Evolutionary conservation across 2,797 vertebrate genomes (phyloP), one percentile per base, ranked within the genome.

Genomic region (Gephyroberyx darwinii): DNA sequence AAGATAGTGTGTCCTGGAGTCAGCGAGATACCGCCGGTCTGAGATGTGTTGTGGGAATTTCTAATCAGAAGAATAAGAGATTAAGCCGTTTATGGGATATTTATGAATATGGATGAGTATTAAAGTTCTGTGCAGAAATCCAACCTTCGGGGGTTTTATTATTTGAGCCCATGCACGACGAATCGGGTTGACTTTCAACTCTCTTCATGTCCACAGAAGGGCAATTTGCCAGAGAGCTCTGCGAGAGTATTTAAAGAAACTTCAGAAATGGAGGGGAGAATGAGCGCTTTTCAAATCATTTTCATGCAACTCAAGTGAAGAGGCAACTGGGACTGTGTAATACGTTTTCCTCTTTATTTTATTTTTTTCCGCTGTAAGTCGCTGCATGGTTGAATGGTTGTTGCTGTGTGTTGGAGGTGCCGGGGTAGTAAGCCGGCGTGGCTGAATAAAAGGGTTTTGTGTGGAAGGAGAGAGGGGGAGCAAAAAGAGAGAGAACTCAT

Each of bases 81-180:
- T 92, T 89, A 92, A 86, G 75, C 85, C 86, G 83, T 88, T 90
- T 92, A 73, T 89, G 78, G 81, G 86, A 83, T 83, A 88, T 89
- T 87, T 87, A 90, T 93, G 88, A 92, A 92, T 91, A 93, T 92
- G 88, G 82, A 92, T 92, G 90, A 92, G 91, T 81, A 88, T 92
- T 92, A 90, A 89, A 88, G 78, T 88, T 89, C 83, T 79, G 61
- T 80, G 78, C 66, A 50, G 80, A 90, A 90, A 89, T 87, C 85
- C 81, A 78, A 83, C 88, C 90, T 88, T 88, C 55, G 33, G 84
- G 89, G 85, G 81, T 53, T 87, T 91, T 87, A 89, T 91, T 92
- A 85, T 87, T 89, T 78, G 80, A 91, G 86, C 81, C 80, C 77
- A 71, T 75, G 84, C 90, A 74, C 82, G 66, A 82, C 86, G 80